Evolutionary conservation across 2,888 invertebrate species (phyloP).

Genomic region (Thymelicus acteon): DNA sequence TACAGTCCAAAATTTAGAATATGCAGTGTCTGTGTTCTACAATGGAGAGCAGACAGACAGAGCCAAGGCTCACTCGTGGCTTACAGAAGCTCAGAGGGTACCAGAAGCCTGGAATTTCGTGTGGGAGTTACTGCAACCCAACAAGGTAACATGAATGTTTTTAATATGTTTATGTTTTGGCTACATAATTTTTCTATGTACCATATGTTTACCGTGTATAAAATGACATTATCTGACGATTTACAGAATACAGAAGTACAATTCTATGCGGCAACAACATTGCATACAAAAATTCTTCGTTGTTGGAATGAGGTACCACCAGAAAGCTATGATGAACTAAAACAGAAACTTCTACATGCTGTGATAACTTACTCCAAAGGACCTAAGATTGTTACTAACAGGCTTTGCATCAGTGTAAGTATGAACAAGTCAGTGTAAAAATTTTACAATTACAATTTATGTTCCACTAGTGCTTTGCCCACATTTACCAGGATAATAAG

Average conservation of each 20-base stretch:
- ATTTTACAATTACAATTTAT: not conserved
- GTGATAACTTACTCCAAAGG: slow-evolving; percentile 91
- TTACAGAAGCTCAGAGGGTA: slow-evolving; percentile 93
- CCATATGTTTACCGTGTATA: too few species aligned
- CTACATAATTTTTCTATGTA: not conserved
- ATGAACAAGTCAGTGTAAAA: slow-evolving; percentile 34
- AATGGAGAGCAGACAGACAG: slow-evolving; percentile 86
- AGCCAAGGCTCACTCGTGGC: slow-evolving; percentile 93
- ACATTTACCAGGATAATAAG: too few species aligned
- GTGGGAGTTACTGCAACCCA: slow-evolving; percentile 93
- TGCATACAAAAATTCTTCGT: slow-evolving; percentile 94
- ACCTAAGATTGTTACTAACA: slow-evolving; percentile 93
- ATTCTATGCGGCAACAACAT: slow-evolving; percentile 96
- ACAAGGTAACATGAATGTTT: slow-evolving; percentile 85
- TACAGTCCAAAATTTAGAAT: slow-evolving; percentile 87
- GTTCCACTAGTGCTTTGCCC: not conserved
- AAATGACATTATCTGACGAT: not conserved
- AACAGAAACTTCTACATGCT: slow-evolving; percentile 90
- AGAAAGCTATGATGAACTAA: slow-evolving; percentile 90
- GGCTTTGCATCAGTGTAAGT: slow-evolving; percentile 94
- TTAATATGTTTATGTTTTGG: not conserved
- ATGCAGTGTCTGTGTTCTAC: slow-evolving; percentile 89
- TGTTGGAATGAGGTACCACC: slow-evolving; percentile 94
- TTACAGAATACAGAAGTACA: slow-evolving; percentile 94
- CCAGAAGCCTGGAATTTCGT: slow-evolving; percentile 96